Percentiles rank a stretch among this genome's conserved stretches.
These are phyloP conservation scores for Lamellibrachia luymesi DNA, from an alignment of 1,140 invertebrate species.

Conservation along the genomic window DNA sequence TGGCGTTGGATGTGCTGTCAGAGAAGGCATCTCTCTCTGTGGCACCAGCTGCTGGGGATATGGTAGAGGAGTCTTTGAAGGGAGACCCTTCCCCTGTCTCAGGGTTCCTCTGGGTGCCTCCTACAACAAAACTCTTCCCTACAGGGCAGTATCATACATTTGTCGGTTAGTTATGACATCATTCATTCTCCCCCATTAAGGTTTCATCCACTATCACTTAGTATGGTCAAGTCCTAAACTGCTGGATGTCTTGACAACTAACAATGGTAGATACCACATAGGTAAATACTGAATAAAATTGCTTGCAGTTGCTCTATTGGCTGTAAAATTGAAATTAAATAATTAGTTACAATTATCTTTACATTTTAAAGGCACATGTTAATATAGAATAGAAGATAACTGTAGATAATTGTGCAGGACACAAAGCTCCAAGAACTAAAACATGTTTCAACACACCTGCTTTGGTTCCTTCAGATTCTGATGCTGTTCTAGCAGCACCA, in stretches of 20 bases:
- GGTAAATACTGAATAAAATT: too few species aligned
- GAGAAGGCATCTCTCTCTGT: not conserved
- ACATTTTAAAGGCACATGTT: not conserved
- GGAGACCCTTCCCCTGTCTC: conserved; percentile 9
- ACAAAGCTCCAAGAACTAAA: not conserved
- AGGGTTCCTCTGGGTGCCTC: not conserved
- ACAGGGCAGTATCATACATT: not conserved
- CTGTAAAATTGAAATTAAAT: too few species aligned
- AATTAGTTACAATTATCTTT: too few species aligned
- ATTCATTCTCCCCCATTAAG: not conserved
- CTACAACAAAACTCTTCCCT: too few species aligned
- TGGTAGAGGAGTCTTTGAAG: not conserved
- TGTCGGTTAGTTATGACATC: not conserved
- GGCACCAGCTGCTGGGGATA: not conserved
- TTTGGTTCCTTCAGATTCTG: not conserved
- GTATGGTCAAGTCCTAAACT: too few species aligned
- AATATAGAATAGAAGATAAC: not conserved
- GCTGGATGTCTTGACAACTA: too few species aligned
- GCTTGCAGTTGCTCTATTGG: too few species aligned
- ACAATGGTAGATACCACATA: too few species aligned
- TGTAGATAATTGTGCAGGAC: not conserved
- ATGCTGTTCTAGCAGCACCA: not conserved
- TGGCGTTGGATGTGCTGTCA: not conserved
- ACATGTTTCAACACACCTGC: not conserved
- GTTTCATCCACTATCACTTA: not conserved